Evolutionary conservation across 2,113 vertebrate genomes (phyloP).

Genomic region (Cheilinus undulatus): DNA sequence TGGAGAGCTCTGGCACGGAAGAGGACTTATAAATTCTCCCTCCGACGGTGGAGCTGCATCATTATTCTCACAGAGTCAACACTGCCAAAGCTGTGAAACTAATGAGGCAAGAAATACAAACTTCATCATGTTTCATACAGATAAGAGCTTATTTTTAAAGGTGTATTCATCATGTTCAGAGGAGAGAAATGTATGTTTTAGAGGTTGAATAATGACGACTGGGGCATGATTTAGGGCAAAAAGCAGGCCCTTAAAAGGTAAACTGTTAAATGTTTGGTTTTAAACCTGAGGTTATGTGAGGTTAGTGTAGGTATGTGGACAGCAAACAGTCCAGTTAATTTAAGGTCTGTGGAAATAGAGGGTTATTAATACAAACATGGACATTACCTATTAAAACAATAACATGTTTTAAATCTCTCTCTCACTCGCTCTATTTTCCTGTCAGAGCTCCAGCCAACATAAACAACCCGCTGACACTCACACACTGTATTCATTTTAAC

Average conservation of each 20-base stretch:
- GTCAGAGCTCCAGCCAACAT: slow-evolving; percentile 27
- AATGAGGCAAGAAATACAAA: not conserved
- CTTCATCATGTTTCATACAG: too few species aligned
- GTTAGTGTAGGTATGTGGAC: not conserved
- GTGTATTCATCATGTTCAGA: not conserved
- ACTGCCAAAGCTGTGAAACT: not conserved
- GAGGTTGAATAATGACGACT: not conserved
- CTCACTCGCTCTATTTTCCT: not conserved
- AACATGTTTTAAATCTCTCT: not conserved
- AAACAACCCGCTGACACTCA: slow-evolving; percentile 33
- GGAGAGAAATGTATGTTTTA: not conserved
- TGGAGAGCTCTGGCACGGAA: not conserved
- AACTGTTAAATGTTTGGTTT: not conserved
- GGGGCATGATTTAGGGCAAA: not conserved
- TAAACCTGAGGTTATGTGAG: not conserved
- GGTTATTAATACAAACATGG: slow-evolving; percentile 25
- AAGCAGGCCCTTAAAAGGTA: not conserved
- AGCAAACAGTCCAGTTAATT: not conserved
- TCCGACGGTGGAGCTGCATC: not conserved
- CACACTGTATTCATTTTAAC: not conserved
- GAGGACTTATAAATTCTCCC: not conserved
- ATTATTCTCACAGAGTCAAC: not conserved
- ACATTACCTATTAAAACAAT: slow-evolving; percentile 37
- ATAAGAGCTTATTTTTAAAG: not conserved
- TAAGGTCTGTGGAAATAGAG: slow-evolving; percentile 16